phyloP scores from a whole-genome alignment of 2,797 vertebrate species.

The Phoebastria nigripes region DNA sequence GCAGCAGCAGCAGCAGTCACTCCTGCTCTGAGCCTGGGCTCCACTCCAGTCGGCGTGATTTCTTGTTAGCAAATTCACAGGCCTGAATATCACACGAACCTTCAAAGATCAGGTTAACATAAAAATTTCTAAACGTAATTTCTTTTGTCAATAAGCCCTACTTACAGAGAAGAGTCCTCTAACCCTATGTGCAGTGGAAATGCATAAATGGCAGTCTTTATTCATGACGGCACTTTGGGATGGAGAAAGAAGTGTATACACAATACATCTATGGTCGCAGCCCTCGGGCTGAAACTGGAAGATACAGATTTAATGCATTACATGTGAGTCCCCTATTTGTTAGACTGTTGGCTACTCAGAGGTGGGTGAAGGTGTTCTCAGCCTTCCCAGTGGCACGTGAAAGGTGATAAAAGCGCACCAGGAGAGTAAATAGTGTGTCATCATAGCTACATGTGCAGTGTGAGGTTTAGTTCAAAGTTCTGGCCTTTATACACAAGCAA shows the following conservation, averaged over 20 bases:
- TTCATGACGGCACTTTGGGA: not conserved
- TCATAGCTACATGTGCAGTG: accelerated
- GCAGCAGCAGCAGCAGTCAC: not conserved
- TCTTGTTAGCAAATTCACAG: not conserved
- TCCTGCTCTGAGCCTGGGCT: not conserved
- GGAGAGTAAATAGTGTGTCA: not conserved
- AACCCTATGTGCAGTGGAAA: not conserved
- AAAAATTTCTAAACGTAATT: not conserved
- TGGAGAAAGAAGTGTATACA: not conserved
- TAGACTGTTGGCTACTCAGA: not conserved
- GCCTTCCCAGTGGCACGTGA: not conserved
- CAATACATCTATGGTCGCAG: not conserved
- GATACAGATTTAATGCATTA: not conserved
- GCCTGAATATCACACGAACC: not conserved
- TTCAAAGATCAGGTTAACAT: not conserved
- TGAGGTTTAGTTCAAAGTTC: not conserved
- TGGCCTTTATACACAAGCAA: not conserved
- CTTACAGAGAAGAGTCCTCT: not conserved
- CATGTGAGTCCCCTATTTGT: not conserved
- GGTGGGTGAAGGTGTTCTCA: not conserved
- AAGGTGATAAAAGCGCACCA: not conserved
- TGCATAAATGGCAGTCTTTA: not conserved
- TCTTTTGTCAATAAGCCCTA: not conserved
- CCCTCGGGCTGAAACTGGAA: not conserved
- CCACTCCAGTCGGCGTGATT: not conserved